Base-by-base conservation (phyloP, 1,140 invertebrate species). In the Drosophila carrolli region DNA sequence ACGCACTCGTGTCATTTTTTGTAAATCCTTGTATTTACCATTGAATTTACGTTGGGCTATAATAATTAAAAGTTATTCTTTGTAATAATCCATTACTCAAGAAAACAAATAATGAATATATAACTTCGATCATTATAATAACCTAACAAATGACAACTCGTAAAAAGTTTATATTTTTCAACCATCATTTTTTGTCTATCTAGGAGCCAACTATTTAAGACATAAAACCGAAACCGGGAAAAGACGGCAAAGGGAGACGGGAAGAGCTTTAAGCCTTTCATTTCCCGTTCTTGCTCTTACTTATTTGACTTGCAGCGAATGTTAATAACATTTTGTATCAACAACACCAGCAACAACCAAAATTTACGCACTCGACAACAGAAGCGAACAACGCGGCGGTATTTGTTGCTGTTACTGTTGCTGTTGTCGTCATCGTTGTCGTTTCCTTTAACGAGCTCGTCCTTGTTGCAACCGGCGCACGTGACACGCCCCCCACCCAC, bases 381-480 rank as follows among this genome's bases (percentile, higher is more conserved):
- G 73, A 75, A 48, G 41, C 73, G 60, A 75, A 57, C 41, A 66
- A 54, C 53, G 61, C 46, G 71, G 56, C 23, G 50, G 35, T 47
- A 53, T 66, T 60, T 55, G 72, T 40, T 56, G 58, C 41, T 62
- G 72, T 40, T 56, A 54, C 41, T 62, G 72, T 40, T 56, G 58
- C 41, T 62, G 60, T 59, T 81, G 73, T 82, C 66, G 66, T 51
- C 68, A 62, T 67, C 68, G 66, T 65, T 63, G 75, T 78, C 66
- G 71, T 81, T 88, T 88, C 72, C 83, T 88, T 89, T 88, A 88
- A 88, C 83, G 83, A 88, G 83, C 83, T 88, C 83, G 79, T 88
- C 83, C 84, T 88, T 88, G 83, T 80, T 83, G 79, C 79, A 83
- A 80, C 63, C 62, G 48, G 72, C 80, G 81, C 65, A 84, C 79